Conservation (phyloP, 53 echinoderm and acorn worm species). For the Apostichopus leukothele region DNA sequence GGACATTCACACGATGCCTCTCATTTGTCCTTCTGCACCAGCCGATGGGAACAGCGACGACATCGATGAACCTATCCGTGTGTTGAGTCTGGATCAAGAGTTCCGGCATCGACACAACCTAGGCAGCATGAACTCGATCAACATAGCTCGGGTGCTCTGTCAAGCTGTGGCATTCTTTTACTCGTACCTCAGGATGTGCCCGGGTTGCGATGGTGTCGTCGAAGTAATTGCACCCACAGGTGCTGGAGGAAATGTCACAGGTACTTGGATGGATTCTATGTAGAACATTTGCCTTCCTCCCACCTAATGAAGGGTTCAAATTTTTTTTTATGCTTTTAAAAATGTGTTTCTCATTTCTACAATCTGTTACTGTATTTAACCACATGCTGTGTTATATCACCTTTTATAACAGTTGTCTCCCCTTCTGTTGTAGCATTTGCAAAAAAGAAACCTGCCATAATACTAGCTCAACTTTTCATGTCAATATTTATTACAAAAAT, state of each 20-base stretch:
- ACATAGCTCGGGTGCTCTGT: conserved; percentile 72
- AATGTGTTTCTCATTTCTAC: too few species aligned
- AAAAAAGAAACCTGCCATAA: too few species aligned
- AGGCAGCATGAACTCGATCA: conserved; percentile 86
- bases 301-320: too few species aligned
- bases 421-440: too few species aligned
- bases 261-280: conserved; percentile 33
- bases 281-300: too few species aligned
- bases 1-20: not conserved
- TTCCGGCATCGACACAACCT: conserved; percentile 64
- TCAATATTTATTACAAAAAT: too few species aligned
- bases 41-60: conserved; percentile 71
- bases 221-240: conserved; percentile 89
- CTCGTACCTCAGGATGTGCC: conserved; percentile 70
- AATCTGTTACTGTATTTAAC: too few species aligned
- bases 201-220: conserved; percentile 57
- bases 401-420: too few species aligned
- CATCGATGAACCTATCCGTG: conserved; percentile 58
- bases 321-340: too few species aligned
- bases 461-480: too few species aligned
- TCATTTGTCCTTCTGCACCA: not conserved
- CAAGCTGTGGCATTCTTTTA: conserved; percentile 74
- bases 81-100: conserved; percentile 59
- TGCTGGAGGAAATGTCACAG: conserved; percentile 74
- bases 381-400: too few species aligned